Conservation (phyloP, 2,888 invertebrate species). For the Drymonia ruficornis region DNA sequence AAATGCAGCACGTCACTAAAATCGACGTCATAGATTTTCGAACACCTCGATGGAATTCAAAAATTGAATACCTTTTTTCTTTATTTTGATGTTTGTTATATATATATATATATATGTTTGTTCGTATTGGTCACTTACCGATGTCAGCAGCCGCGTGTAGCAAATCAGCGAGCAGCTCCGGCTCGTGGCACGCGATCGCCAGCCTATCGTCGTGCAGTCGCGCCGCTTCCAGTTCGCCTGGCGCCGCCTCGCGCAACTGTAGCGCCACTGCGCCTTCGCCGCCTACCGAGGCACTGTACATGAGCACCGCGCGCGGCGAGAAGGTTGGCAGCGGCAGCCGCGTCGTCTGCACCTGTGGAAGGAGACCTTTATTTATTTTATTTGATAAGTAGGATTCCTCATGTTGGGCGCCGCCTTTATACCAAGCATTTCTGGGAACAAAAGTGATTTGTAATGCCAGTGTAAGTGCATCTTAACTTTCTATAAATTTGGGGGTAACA, state of each 20-base stretch:
- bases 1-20: no score
- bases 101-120: no score
- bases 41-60: no score
- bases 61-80: no score
- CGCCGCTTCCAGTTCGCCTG: constrained; percentile 71
- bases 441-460: no score
- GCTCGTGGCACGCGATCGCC: constrained; percentile 90
- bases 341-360: constrained; percentile 72
- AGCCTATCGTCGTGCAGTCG: constrained; percentile 86
- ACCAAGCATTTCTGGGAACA: no score
- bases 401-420: no score
- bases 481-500: no score
- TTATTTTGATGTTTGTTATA: no score
- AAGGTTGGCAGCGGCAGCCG: constrained; percentile 80
- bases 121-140: constrained; percentile 50
- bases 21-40: no score
- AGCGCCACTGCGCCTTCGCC: constrained; percentile 86
- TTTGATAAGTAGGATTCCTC: no score
- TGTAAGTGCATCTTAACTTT: no score
- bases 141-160: constrained; percentile 87
- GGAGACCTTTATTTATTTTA: constrained; percentile 3
- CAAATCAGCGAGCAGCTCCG: constrained; percentile 89
- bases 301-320: constrained; percentile 87
- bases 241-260: constrained; percentile 86
- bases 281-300: constrained; percentile 88